Conservation (phyloP, 2,888 invertebrate species). For the Harpalus rubripes region DNA sequence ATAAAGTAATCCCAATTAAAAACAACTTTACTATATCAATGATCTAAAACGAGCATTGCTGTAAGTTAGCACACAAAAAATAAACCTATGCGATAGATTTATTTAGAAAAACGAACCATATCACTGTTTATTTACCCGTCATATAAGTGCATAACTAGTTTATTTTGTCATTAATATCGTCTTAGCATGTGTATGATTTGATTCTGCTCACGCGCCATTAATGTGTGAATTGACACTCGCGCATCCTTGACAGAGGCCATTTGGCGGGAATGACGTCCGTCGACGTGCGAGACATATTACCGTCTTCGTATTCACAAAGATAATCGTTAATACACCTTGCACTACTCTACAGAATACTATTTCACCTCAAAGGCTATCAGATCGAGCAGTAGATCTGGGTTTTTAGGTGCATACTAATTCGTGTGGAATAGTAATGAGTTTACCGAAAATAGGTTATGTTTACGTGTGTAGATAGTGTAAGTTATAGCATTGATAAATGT, state of each 20-base stretch:
- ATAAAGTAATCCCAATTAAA: too few species aligned
- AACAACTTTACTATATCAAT: too few species aligned
- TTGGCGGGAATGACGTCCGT: conserved; percentile 18
- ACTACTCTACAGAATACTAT: background rate
- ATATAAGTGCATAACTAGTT: background rate
- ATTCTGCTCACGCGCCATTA: conserved; percentile 47
- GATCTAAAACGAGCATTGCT: too few species aligned
- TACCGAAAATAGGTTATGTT: conserved; percentile 20
- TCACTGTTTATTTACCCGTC: background rate
- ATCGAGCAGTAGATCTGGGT: conserved; percentile 5
- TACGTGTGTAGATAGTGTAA: conserved; percentile 12
- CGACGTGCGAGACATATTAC: conserved; percentile 12
- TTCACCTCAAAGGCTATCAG: background rate
- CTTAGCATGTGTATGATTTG: background rate
- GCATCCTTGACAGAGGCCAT: conserved; percentile 53
- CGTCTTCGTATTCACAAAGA: background rate
- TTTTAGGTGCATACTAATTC: conserved; percentile 19
- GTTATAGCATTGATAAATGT: conserved; percentile 1
- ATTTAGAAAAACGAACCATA: background rate
- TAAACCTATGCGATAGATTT: background rate
- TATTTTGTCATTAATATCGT: background rate
- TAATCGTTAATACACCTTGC: conserved; percentile 12
- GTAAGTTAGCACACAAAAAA: too few species aligned
- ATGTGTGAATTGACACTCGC: conserved; percentile 38
- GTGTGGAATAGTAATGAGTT: conserved; percentile 20